Evolutionary conservation across 2,888 invertebrate species (phyloP).

Genomic region (Andrena bucephala): DNA sequence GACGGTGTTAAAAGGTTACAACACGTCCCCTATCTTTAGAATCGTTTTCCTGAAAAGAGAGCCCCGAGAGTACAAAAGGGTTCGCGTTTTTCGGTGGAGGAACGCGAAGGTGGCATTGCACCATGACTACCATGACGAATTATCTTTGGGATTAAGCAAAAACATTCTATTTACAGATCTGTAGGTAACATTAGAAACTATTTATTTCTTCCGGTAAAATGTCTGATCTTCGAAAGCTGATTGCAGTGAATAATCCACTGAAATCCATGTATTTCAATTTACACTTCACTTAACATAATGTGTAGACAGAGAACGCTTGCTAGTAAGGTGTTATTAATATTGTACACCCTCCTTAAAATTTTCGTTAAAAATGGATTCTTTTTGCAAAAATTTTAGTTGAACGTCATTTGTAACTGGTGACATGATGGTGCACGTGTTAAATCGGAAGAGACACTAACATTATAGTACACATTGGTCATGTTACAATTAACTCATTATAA

Average conservation of each 20-base stretch:
- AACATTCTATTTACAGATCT: not conserved
- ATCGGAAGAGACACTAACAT: not conserved
- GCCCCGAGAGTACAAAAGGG: slow-evolving; percentile 36
- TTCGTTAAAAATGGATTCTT: too few relatives aligned
- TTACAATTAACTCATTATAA: not conserved
- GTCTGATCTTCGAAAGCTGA: not conserved
- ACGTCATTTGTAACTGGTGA: too few relatives aligned
- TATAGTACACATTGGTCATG: too few relatives aligned
- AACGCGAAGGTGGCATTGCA: slow-evolving; percentile 37
- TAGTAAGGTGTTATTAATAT: too few relatives aligned
- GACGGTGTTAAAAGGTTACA: slow-evolving; percentile 60
- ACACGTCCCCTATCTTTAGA: slow-evolving; percentile 66
- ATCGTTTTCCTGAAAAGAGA: slow-evolving; percentile 54
- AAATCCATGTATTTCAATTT: too few relatives aligned
- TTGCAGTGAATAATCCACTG: too few relatives aligned
- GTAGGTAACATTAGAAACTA: not conserved
- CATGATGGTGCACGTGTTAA: not conserved
- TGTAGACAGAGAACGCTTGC: too few relatives aligned
- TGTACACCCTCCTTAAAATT: too few relatives aligned
- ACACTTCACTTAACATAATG: too few relatives aligned
- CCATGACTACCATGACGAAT: slow-evolving; percentile 1
- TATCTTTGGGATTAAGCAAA: not conserved
- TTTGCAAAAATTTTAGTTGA: too few relatives aligned
- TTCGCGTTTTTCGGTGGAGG: slow-evolving; percentile 43
- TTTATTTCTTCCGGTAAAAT: not conserved